phyloP scores from a whole-genome alignment of 1,140 invertebrate species.

The Dreissena polymorpha region DNA sequence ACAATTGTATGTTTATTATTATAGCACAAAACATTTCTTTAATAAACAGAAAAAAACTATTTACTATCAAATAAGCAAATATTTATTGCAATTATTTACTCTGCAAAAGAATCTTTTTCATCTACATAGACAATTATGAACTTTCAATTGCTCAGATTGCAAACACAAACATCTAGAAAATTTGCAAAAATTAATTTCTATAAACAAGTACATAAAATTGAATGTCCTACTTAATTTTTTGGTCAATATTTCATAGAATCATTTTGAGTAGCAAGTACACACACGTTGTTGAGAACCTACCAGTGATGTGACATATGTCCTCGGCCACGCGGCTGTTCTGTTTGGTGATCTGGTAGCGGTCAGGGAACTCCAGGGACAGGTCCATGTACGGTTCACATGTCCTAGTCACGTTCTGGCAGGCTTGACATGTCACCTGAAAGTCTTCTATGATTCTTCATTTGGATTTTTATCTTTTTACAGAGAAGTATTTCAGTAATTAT shows the following conservation, averaged over 20 bases:
- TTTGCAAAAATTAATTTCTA: not conserved
- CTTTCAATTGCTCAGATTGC: too few relatives aligned
- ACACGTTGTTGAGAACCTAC: conserved; percentile 26
- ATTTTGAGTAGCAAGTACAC: too few relatives aligned
- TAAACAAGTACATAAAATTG: not conserved
- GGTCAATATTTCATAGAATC: not conserved
- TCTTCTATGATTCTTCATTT: not conserved
- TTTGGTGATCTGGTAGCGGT: conserved; percentile 71
- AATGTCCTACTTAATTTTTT: not conserved
- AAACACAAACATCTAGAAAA: too few relatives aligned
- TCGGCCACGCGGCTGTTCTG: conserved; percentile 60
- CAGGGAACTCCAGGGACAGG: conserved; percentile 76
- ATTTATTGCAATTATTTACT: too few relatives aligned
- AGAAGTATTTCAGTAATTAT: too few relatives aligned
- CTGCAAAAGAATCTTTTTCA: too few relatives aligned
- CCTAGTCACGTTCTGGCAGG: conserved; percentile 67
- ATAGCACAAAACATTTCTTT: too few relatives aligned
- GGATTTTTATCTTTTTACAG: too few relatives aligned
- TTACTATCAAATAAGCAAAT: too few relatives aligned
- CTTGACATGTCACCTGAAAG: conserved; percentile 70
- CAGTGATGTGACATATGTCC: conserved; percentile 72
- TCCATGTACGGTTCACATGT: conserved; percentile 74
- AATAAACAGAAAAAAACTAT: too few relatives aligned
- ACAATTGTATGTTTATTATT: too few relatives aligned
- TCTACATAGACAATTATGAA: too few relatives aligned